Evolutionary conservation across 30 jellyfish, hydroid and myxozoan species (phyloP).

Genomic region (Cassiopea andromeda): DNA sequence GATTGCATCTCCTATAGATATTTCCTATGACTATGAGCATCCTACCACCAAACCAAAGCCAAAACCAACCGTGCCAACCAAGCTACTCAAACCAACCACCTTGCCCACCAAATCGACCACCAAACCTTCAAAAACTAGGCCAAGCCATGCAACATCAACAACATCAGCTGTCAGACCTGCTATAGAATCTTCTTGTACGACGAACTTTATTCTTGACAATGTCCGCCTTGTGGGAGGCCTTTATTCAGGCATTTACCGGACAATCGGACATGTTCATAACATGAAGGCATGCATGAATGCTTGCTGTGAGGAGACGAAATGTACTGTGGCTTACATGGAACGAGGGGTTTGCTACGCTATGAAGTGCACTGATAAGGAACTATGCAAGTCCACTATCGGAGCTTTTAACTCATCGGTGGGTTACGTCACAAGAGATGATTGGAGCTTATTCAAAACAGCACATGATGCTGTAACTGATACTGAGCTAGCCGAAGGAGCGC

Average conservation of each 20-base stretch:
- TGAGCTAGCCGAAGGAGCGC: constrained; percentile 33
- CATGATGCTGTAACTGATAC: constrained; percentile 77
- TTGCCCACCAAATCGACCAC: constrained; percentile 11
- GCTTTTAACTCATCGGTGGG: constrained; percentile 75
- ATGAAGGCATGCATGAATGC: constrained; percentile 76
- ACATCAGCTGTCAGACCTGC: constrained; percentile 34
- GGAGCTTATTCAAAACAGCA: constrained; percentile 70
- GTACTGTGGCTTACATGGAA: constrained; percentile 87
- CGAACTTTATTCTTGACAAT: constrained; percentile 76
- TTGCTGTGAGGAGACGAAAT: constrained; percentile 76
- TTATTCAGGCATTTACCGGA: constrained; percentile 78
- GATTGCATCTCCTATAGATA: constrained; percentile 9
- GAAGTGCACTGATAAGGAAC: constrained; percentile 67
- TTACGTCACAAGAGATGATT: constrained; percentile 83
- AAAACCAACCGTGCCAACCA: not conserved
- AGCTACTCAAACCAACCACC: too few relatives aligned
- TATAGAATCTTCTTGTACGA: constrained; percentile 80
- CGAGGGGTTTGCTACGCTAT: constrained; percentile 81
- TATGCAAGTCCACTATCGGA: constrained; percentile 75
- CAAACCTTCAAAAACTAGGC: constrained; percentile 28
- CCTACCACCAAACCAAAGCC: constrained; percentile 66
- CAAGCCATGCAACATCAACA: constrained; percentile 57
- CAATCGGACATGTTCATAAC: constrained; percentile 77
- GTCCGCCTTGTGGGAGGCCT: constrained; percentile 83
- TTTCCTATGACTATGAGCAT: constrained; percentile 71